A percentile compares a stretch with the other conserved stretches of the same genome.
Evolutionary conservation across 2,888 invertebrate genomes (phyloP).

Genomic region (Chironomus riparius): DNA sequence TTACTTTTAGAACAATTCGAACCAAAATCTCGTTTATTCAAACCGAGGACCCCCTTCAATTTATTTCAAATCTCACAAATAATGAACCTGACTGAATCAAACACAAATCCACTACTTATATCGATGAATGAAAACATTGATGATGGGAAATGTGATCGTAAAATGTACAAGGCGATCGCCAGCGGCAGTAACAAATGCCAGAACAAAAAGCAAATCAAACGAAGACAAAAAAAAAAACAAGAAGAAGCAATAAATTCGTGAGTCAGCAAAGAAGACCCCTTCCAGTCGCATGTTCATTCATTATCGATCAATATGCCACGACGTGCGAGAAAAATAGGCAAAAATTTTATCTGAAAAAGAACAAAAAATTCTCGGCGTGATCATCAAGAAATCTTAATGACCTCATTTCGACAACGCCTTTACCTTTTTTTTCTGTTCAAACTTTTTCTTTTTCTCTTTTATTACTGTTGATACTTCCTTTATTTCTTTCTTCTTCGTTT

Average conservation of each 20-base stretch:
- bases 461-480: not conserved
- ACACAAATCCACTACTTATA: not conserved
- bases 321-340: too few species aligned
- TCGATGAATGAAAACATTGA: not conserved
- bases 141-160: not conserved
- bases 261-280: not conserved
- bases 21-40: not conserved
- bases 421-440: not conserved
- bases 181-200: not conserved
- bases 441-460: slow-evolving; percentile 17
- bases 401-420: slow-evolving; percentile 20
- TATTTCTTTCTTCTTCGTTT: not conserved
- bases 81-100: not conserved
- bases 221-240: too few species aligned
- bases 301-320: not conserved
- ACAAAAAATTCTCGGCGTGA: not conserved
- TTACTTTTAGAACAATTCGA: too few species aligned
- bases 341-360: not conserved
- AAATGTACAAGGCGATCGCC: not conserved
- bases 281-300: not conserved
- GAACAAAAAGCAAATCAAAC: too few species aligned
- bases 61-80: not conserved
- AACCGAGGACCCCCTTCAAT: not conserved
- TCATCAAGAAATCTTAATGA: slow-evolving; percentile 25
- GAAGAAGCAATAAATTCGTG: not conserved